phyloP scores from a whole-genome alignment of 2,113 vertebrate genomes.

The Rhipidura dahli region DNA sequence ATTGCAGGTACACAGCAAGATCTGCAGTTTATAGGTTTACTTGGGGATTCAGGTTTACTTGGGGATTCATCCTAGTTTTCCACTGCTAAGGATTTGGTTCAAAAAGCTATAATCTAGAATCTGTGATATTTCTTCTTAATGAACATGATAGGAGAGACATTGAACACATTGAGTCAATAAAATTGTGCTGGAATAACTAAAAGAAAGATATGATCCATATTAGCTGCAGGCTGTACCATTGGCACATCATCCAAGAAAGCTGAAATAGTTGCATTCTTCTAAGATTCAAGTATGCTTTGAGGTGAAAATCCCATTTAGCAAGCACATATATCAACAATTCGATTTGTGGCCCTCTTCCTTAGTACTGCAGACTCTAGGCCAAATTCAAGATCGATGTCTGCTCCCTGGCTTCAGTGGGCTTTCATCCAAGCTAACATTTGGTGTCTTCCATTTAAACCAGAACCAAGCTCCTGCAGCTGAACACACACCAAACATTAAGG shows the following conservation, averaged over 20 bases:
- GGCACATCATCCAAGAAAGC: constrained; percentile 46
- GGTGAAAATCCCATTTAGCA: constrained; percentile 43
- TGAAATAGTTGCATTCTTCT: constrained; percentile 36
- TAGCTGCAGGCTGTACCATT: constrained; percentile 3
- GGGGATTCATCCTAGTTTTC: neutral
- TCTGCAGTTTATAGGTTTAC: neutral
- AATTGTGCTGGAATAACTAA: constrained; percentile 11
- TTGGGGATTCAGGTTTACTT: neutral
- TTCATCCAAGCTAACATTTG: neutral
- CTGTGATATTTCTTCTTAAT: constrained; percentile 29
- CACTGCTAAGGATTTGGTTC: neutral
- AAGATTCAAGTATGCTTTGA: constrained; percentile 54
- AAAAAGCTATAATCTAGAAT: neutral
- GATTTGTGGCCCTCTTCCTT: constrained; percentile 13
- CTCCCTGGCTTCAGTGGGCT: neutral
- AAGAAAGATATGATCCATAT: constrained; percentile 26
- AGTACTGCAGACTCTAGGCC: neutral
- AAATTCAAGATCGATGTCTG: constrained; percentile 23
- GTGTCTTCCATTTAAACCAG: neutral
- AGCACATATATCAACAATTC: constrained; percentile 41
- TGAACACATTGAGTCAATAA: constrained; percentile 53
- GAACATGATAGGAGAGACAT: neutral
- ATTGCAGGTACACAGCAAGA: neutral
- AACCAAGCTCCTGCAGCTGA: neutral
- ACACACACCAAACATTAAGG: neutral